Base-by-base conservation (phyloP, 2,888 invertebrate species). In the Dinocampus coccinellae region DNA sequence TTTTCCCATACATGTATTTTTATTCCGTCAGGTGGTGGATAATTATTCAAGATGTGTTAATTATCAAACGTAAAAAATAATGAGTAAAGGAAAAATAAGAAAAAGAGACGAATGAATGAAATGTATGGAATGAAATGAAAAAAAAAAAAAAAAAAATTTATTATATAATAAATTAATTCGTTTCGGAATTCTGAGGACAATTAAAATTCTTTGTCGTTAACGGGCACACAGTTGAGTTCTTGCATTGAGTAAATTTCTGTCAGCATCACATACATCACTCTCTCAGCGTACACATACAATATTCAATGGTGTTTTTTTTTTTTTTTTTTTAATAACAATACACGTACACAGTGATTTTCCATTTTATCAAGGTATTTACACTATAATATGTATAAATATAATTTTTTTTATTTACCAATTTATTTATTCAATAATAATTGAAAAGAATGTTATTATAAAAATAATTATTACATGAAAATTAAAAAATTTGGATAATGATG, bases 121-220 rank as follows among this genome's bases (percentile, higher is more conserved):
- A n/a, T n/a, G 13, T 20, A 20, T 1, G 16, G 47, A n/a, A 6
- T 3, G 47, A 60, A 36, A 33, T n/a, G 16, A 16, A 26, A 53
- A 7, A 24, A 26, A 26, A 42, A 9, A 22, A 55, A 55, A 9
- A 11, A 24, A 24, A 55, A 61, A 33, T 61, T 42, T 69, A 65
- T 66, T 22, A 29, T 47, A 63, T 58, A 69, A 58, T 53, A 24
- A 53, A 42, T 70, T 70, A 64, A 75, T 75, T 75, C 57, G 73
- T 70, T 73, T 57, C 34, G 66, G 75, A 57, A 53, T 24, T 42
- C 70, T 58, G 66, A 64, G 70, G 52, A 65, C 73, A 73, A 75
- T 75, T 75, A 75, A 72, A 70, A 75, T 75, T 75, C 70, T 65
- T 20, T 61, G 70, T 73, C 73, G 70, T 75, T 73, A 69, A 68